phyloP scores from a whole-genome alignment of 1,140 invertebrate species.

The Aphelinus atriplicis region DNA sequence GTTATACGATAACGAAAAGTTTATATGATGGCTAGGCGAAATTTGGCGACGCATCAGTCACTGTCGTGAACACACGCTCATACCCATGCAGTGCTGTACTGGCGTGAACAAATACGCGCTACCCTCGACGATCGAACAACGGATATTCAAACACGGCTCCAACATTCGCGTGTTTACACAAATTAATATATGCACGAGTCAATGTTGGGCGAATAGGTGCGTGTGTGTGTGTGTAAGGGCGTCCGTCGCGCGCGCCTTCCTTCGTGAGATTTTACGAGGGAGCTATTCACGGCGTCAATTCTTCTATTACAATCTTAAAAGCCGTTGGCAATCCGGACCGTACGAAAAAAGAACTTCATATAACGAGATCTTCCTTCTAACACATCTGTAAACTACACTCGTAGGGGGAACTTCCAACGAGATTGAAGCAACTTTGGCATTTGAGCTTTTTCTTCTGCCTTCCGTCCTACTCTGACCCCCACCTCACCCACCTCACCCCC shows the following conservation, averaged over 20 bases:
- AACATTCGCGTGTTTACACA: constrained; percentile 10
- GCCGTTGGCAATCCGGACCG: not conserved
- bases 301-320: constrained; percentile 5
- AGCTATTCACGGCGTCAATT: not conserved
- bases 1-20: too few species aligned
- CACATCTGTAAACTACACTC: not conserved
- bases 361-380: not conserved
- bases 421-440: not conserved
- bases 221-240: too few species aligned
- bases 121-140: not conserved
- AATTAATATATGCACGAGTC: not conserved
- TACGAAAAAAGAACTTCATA: not conserved
- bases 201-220: too few species aligned
- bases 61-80: too few species aligned
- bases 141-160: not conserved
- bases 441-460: not conserved
- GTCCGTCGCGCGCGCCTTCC: too few species aligned
- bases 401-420: not conserved
- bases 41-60: too few species aligned
- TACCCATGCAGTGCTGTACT: too few species aligned
- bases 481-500: not conserved
- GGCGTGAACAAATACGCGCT: constrained; percentile 1
- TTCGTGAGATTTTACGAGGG: too few species aligned
- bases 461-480: too few species aligned
- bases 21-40: too few species aligned